Evolutionary conservation across 2,888 invertebrate species (phyloP).

Genomic region (Synanthedon myopaeformis): DNA sequence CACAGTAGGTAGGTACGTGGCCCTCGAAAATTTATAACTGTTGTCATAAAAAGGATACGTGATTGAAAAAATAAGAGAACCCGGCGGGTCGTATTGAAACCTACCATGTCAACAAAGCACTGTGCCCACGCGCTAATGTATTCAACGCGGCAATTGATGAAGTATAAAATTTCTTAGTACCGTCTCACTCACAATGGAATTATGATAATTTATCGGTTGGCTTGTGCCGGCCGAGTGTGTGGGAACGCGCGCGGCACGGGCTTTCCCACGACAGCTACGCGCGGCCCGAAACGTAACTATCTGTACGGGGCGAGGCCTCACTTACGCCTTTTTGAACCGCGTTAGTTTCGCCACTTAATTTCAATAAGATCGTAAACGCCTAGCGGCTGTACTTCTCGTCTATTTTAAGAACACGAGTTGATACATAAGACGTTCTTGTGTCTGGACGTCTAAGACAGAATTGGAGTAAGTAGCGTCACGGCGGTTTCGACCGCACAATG

Average conservation of each 20-base stretch:
- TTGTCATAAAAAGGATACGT: constrained; percentile 38
- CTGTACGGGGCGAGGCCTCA: constrained; percentile 19
- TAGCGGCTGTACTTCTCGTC: constrained; percentile 22
- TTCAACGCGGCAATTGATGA: constrained; percentile 69
- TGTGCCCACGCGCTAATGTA: constrained; percentile 66
- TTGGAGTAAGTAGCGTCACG: constrained; percentile 71
- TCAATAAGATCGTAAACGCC: constrained; percentile 35
- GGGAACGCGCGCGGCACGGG: constrained; percentile 70
- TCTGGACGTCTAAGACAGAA: constrained; percentile 48
- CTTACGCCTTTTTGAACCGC: constrained; percentile 36
- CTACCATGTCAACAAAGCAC: constrained; percentile 48
- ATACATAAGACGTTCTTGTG: constrained; percentile 42
- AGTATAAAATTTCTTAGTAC: constrained; percentile 71
- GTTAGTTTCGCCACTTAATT: constrained; percentile 8
- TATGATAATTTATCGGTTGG: constrained; percentile 72
- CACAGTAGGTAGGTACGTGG: constrained; percentile 2
- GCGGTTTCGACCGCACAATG: constrained; percentile 66
- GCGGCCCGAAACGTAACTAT: constrained; percentile 39
- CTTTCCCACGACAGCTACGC: constrained; percentile 60
- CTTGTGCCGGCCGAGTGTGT: constrained; percentile 70
- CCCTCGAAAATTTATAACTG: constrained; percentile 28
- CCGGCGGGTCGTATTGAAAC: constrained; percentile 28
- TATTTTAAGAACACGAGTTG: constrained; percentile 24
- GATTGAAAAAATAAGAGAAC: constrained; percentile 35
- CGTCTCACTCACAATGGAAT: constrained; percentile 71